phyloP scores from a whole-genome alignment of 64 coral and sea anemone genomes.

The Actinia equina region DNA sequence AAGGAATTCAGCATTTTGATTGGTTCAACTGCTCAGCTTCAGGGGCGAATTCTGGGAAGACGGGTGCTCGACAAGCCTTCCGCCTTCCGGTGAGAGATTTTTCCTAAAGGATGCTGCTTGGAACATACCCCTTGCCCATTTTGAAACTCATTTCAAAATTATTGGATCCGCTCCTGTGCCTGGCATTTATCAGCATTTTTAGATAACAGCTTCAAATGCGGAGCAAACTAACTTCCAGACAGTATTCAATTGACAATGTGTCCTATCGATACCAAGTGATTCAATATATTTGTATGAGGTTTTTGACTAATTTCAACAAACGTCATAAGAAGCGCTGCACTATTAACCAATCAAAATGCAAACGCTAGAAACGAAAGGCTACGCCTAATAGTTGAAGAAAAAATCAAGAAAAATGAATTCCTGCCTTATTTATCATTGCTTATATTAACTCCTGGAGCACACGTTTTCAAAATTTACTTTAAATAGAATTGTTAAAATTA shows the following conservation, averaged over 20 bases:
- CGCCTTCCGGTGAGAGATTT: neutral
- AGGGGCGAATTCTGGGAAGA: no score
- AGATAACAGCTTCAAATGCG: no score
- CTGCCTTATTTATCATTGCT: neutral
- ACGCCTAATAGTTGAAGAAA: neutral
- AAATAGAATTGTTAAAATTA: conserved; percentile 30
- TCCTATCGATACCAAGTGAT: no score
- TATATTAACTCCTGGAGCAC: conserved; percentile 11
- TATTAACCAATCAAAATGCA: neutral
- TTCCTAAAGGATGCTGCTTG: no score
- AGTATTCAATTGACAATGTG: no score
- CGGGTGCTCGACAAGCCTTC: neutral
- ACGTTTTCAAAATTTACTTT: conserved; percentile 14
- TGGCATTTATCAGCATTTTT: no score
- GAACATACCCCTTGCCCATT: no score
- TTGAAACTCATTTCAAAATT: no score
- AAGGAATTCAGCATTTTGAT: neutral
- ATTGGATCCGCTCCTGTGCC: no score
- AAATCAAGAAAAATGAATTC: neutral
- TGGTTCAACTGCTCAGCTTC: neutral
- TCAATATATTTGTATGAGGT: no score
- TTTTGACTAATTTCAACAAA: neutral
- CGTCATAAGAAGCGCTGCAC: neutral
- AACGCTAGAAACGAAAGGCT: neutral
- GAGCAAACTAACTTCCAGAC: no score